Evolutionary conservation across 1,140 invertebrate species (phyloP), one percentile per base, ranked within the genome.

Genomic region (Sminthurides bifidus): DNA sequence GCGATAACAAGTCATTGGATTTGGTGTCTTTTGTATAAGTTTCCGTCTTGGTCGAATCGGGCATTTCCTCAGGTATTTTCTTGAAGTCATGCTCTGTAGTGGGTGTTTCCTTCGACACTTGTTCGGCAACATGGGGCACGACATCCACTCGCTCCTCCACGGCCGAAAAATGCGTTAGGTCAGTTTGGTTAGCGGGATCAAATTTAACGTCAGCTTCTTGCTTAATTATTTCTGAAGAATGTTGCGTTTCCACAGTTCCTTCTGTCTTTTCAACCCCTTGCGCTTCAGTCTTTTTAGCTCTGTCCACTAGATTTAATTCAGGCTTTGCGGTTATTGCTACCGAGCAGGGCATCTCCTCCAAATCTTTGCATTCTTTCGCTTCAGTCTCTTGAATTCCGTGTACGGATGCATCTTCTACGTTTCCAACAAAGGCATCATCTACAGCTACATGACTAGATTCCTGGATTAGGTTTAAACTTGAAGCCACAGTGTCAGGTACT

Each of bases 81-180:
- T 46, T 46, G 21, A 8, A 8, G 5, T 43, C 10, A 14, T n/a
- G 40, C 5, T 43, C 40, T 43, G 40, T 8, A n/a, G 10, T 43
- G 8, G 12, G 14, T 43, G 17, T 17, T 37, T 37, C 17, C 40
- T n/a, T 21, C 12, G 40, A n/a, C 4, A 17, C 44, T 46, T 46
- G 24, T 10, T 26, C 15, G 24, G 24, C 44, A 10, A 46, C 41
- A 38, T n/a, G 40, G 19, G 30, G 17, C 21, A 33, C 48, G 10
- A 21, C 24, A 50, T 21, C 45, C n/a, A 27, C 37, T 35, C 45
- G 23, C 15, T 40, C 49, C 38, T 58, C 46, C 14, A 43, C 51
- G 15, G 40, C 54, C 12, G 24, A 31, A 0, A 58, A 17, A 37
- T 58, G 41, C 19, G 24, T 14, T 17, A 38, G 3, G 8, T 17